phyloP scores from a whole-genome alignment of 2,888 invertebrate genomes.

The Melinaea marsaeus region DNA sequence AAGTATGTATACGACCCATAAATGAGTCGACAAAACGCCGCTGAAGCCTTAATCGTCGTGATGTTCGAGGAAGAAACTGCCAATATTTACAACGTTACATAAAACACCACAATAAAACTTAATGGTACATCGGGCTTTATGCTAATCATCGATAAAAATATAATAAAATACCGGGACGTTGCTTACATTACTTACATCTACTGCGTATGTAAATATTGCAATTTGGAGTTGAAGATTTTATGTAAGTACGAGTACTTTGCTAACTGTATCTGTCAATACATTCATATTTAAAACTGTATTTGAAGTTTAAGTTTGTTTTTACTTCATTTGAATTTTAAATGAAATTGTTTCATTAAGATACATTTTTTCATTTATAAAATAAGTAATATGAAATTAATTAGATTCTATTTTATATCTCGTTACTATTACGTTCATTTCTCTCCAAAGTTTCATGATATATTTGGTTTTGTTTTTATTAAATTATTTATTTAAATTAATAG shows the following conservation, averaged over 20 bases:
- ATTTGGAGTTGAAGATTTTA: neutral
- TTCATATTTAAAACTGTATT: too few species aligned
- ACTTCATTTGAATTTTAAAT: too few species aligned
- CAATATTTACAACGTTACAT: constrained; percentile 59
- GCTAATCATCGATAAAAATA: constrained; percentile 60
- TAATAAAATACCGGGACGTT: constrained; percentile 46
- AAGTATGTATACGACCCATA: constrained; percentile 67
- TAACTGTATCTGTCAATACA: neutral
- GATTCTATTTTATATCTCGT: too few species aligned
- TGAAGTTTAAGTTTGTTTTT: too few species aligned
- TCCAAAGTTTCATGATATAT: too few species aligned
- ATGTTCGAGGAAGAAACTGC: constrained; percentile 55
- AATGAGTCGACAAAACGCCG: constrained; percentile 58
- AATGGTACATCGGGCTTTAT: constrained; percentile 55
- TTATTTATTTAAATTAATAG: too few species aligned
- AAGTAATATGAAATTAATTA: too few species aligned
- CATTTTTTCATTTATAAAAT: too few species aligned
- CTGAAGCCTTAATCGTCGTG: constrained; percentile 51
- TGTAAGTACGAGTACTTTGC: neutral
- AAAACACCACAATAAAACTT: constrained; percentile 62
- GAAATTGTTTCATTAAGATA: too few species aligned
- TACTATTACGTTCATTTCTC: too few species aligned
- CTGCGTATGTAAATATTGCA: neutral
- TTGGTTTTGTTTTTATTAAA: too few species aligned
- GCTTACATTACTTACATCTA: neutral